Percentiles rank a stretch among this genome's conserved stretches.
Conservation (phyloP, 2,797 vertebrate species). For the Protonibea diacanthus region DNA sequence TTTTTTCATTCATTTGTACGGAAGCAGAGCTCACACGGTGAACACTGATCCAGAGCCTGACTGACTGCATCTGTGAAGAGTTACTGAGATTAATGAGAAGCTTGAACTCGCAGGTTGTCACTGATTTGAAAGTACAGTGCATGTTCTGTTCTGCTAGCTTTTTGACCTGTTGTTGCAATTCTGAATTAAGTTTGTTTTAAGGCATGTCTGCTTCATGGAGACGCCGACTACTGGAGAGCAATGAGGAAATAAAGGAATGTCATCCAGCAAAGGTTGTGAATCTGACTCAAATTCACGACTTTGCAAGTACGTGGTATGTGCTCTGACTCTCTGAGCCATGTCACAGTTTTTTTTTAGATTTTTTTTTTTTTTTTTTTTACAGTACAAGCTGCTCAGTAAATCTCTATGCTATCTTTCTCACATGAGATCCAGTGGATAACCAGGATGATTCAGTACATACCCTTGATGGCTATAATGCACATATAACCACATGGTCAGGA, state of each 20-base stretch:
- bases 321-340: conserved; percentile 1
- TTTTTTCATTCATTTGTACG: conserved; percentile 1
- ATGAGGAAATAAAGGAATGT: conserved; percentile 4
- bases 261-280: conserved; percentile 37
- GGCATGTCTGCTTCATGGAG: conserved; percentile 45
- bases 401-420: not conserved
- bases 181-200: conserved; percentile 25
- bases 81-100: conserved; percentile 24
- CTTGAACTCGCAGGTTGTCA: not conserved
- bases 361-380: not conserved
- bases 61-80: conserved; percentile 5
- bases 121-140: conserved; percentile 1
- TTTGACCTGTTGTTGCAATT: not conserved
- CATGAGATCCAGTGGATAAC: not conserved
- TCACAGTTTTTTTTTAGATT: conserved; percentile 8
- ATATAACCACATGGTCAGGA: not conserved
- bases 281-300: conserved; percentile 30
- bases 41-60: conserved; percentile 21
- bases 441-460: not conserved
- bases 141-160: too few species aligned
- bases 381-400: conserved; percentile 15
- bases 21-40: conserved; percentile 39
- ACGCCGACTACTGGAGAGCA: conserved; percentile 21
- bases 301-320: conserved; percentile 10
- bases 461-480: not conserved